Conservation (phyloP, 2,113 vertebrate species). For the Sylvia atricapilla region DNA sequence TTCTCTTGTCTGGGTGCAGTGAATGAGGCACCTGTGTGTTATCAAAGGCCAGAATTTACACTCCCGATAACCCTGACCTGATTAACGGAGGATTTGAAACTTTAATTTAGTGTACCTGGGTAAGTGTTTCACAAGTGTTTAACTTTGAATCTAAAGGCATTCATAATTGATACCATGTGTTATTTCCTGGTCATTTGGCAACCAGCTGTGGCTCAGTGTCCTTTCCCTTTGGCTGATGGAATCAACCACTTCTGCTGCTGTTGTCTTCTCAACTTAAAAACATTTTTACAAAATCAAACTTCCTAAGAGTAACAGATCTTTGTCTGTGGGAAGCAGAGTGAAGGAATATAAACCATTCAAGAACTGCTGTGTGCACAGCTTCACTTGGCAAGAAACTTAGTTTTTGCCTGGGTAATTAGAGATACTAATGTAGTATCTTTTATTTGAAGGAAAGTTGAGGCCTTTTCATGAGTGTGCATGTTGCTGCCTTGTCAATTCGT, state of each 20-base stretch:
- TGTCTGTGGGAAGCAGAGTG: not conserved
- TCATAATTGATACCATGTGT: not conserved
- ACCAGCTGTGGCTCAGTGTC: fast-evolving
- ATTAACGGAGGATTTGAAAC: not conserved
- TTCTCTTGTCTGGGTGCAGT: not conserved
- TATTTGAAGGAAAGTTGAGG: not conserved
- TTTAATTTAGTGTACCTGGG: not conserved
- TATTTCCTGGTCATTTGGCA: not conserved
- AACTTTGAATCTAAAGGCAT: not conserved
- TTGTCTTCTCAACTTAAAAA: not conserved
- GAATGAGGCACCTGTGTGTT: not conserved
- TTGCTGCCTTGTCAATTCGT: not conserved
- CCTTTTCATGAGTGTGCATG: not conserved
- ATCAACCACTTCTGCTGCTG: not conserved
- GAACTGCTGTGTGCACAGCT: not conserved
- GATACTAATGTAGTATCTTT: not conserved
- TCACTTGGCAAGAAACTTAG: not conserved
- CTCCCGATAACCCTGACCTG: not conserved
- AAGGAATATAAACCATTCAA: not conserved
- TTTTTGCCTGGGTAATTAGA: not conserved
- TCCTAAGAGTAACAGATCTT: not conserved
- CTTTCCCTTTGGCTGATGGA: not conserved
- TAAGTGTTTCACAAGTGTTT: not conserved
- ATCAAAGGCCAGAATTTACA: not conserved
- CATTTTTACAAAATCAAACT: not conserved